Evolutionary conservation across 2,113 vertebrate species (phyloP), one percentile per base, ranked within the genome.

Genomic region (Lamprologus tigripictilis): DNA sequence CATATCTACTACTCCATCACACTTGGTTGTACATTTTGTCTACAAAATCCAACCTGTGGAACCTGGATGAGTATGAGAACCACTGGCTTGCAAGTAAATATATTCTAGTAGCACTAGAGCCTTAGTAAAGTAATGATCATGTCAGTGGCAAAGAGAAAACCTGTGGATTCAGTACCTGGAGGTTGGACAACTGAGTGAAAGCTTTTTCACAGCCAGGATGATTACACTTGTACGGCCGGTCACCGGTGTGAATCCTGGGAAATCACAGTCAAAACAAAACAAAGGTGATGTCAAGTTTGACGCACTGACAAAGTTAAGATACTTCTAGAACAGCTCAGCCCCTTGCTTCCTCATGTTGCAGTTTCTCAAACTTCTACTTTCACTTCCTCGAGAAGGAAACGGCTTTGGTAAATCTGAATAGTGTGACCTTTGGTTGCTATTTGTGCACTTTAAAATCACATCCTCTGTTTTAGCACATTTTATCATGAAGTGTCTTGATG

Each of bases 201-300:
- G 98, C 97, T 93, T 99, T 99, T 95, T 99, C 98, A 47, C 98
- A 99, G 95, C 98, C 98, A 1, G 98, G 98, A 83, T 99, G 98
- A 19, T 97, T 97, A 94, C 98, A 99, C 96, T 99, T 99, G 95
- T 99, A 99, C 23, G 98, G 98, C 93, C 98, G 96, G 96, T 99
- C 98, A 0, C 98, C 98, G 1, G 98, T 99, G 95, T 99, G 98
- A 93, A 99, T 99, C 96, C 98, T 99, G 92, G n/a, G 93, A 87
- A 63, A 83, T 26, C 28, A 83, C 17, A 54, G 6, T 80, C 5
- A 66, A 53, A 76, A 76, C 21, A 45, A 26, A 73, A 45, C 68
- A 76, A 2, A 76, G 71, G 3, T 76, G 5, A 76, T 47, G 71
- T 66, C 33, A 66, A 66, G 33, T 21, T 37, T 66, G 10, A 66